Base-by-base conservation (phyloP, 2,888 invertebrate genomes). In the Cephus runcator region DNA sequence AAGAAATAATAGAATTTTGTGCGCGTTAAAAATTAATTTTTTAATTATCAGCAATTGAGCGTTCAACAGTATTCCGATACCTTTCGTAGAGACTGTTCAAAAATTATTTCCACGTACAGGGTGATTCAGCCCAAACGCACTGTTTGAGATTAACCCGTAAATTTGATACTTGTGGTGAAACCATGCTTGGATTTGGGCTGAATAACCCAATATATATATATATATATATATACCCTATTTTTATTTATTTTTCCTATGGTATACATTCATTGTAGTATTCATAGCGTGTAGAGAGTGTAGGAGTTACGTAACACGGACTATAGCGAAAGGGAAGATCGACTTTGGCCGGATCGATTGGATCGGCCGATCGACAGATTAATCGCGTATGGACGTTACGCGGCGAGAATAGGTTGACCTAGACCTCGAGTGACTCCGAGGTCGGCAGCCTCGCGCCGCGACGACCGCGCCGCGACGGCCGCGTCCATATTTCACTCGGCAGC, bases 401-500 rank as follows among this genome's bases (percentile, higher is more conserved):
- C 86, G 79, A 83, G 85, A 87, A 87, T 87, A 87, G 86, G 83
- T 82, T 83, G 85, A 87, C 87, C 87, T 85, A 87, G 87, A 87
- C 86, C 87, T 87, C 83, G 85, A 82, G 80, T 78, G 84, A 83
- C 83, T 83, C 79, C 81, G 86, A 86, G 85, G 85, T 86, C 86
- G 81, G 83, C 81, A 84, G 85, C 81, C 85, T 81, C 79, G 75
- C 81, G 81, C 71, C 31, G 33, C 31, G 31, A 71, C 71, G 71
- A 30, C 31, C 69, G 69, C 33, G 69, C 69, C 77, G 40, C 79
- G 81, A 79, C 78, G 79, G 80, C 78, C 81, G 80, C 85, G 85
- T 83, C 82, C 81, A 82, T 86, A 82, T 83, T 83, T 86, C 81
- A 78, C 82, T 81, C 82, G 82, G 79, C 80, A 71, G 71, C 71